Evolutionary conservation across 2,888 invertebrate genomes (phyloP), one percentile per base, ranked within the genome.

Genomic region (Philhelius pedissequus): DNA sequence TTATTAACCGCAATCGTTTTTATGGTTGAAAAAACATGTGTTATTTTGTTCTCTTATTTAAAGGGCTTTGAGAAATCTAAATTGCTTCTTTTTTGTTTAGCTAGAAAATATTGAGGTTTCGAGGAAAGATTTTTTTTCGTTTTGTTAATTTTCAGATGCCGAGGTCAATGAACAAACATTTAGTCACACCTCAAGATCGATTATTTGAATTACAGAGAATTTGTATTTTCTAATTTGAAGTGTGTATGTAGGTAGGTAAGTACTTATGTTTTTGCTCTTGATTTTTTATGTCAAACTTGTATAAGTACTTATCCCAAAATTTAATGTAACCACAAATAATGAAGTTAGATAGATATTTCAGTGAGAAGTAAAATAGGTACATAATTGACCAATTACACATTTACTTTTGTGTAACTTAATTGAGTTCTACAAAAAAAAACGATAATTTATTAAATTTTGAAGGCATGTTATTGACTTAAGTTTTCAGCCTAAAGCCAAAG

Each of bases 1-100:
- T 60, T 60, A 60, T 60, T 40, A 40, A 40, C 60, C 60, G 25
- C 60, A 60, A 60, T 38, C 40, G 60, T 25, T 60, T 60, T 60
- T 40, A 60, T 56, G 20, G 11, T 56, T 56, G 20, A 25, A 54
- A 56, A 27, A 56, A 56, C 56, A 56, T 7, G 35, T 56, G 56
- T 35, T 35, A 35, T 13, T 13, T 32, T 18, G 11, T 3, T 1
- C 7, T 8, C 0, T 54, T 13, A 54, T 54, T 54, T 54, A 32
- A 56, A 56, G 56, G 56, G 56, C 56, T 20, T 20, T 6, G 20
- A 56, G 20, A 20, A 56, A 35, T 40, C 9, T 40, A 13, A 60
- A 25, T 35, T 60, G 40, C 15, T 22, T 25, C n/a, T n/a, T n/a
- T n/a, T 40, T 27, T 60, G 7, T 11, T 15, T 40, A 6, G 4